Evolutionary conservation across 2,113 vertebrate genomes (phyloP).

Genomic region (Odontesthes bonariensis): DNA sequence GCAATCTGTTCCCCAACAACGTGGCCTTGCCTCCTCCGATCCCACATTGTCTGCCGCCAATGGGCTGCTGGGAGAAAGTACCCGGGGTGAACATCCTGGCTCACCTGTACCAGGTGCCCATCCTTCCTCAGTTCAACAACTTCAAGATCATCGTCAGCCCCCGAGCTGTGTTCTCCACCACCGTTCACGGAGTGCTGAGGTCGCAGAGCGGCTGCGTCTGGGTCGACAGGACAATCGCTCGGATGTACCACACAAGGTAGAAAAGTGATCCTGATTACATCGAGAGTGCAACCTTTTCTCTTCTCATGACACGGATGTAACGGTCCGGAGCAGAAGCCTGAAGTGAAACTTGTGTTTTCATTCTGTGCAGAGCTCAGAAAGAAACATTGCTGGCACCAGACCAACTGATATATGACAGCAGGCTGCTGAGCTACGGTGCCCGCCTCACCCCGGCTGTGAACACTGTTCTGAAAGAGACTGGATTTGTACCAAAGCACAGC

Average conservation of each 20-base stretch:
- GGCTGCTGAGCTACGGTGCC: slow-evolving; percentile 36
- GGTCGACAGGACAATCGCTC: slow-evolving; percentile 30
- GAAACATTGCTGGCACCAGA: rapidly evolving
- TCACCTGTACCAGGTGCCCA: slow-evolving; percentile 63
- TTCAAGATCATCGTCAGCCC: slow-evolving; percentile 71
- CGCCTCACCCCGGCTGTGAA: slow-evolving; percentile 33
- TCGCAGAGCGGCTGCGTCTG: neutral
- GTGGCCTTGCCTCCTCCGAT: neutral
- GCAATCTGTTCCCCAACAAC: slow-evolving; percentile 63
- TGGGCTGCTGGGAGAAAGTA: slow-evolving; percentile 64
- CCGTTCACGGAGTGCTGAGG: slow-evolving; percentile 59
- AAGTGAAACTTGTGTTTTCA: too few relatives aligned
- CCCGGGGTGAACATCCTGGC: slow-evolving; percentile 77
- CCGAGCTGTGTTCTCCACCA: slow-evolving; percentile 18
- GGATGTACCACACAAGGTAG: slow-evolving; percentile 65
- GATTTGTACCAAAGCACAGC: neutral
- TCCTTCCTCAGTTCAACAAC: rapidly evolving
- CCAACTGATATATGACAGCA: slow-evolving; percentile 25
- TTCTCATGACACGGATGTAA: too few relatives aligned
- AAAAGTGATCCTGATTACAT: too few relatives aligned
- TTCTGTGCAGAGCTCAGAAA: neutral
- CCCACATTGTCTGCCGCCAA: slow-evolving; percentile 3
- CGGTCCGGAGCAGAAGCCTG: too few relatives aligned
- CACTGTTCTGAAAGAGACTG: slow-evolving; percentile 28
- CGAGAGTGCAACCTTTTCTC: too few relatives aligned